Evolutionary conservation across 2,797 vertebrate genomes (phyloP).

Genomic region (Mus minutoides): DNA sequence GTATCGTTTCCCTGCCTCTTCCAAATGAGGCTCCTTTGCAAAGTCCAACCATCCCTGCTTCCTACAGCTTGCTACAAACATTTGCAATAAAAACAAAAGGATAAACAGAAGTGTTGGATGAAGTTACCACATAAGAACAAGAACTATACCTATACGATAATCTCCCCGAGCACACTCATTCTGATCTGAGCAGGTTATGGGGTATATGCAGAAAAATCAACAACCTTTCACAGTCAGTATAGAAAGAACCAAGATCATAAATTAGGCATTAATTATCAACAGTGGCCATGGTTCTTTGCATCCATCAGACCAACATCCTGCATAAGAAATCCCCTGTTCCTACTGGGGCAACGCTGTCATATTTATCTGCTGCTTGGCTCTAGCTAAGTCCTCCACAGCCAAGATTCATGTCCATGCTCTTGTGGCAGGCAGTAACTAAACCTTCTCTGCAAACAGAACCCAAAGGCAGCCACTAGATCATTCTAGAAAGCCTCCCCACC

Average conservation of each 20-base stretch:
- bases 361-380: slow-evolving; percentile 8
- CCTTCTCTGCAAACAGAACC: slow-evolving; percentile 1
- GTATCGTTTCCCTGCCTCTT: background rate
- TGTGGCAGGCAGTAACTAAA: slow-evolving; percentile 42
- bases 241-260: slow-evolving; percentile 40
- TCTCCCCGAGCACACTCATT: slow-evolving; percentile 11
- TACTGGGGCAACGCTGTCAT: background rate
- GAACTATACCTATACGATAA: background rate
- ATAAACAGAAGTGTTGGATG: background rate
- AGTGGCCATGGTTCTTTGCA: slow-evolving; percentile 20
- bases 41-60: background rate
- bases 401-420: slow-evolving; percentile 40
- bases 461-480: slow-evolving; percentile 33
- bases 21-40: background rate
- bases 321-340: background rate
- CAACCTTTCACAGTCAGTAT: background rate
- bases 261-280: slow-evolving; percentile 41
- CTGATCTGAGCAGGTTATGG: slow-evolving; percentile 39
- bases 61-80: background rate
- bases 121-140: slow-evolving; percentile 18
- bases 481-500: background rate
- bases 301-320: slow-evolving; percentile 16
- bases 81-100: slow-evolving; percentile 18
- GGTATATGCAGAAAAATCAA: slow-evolving; percentile 48
- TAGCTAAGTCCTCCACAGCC: background rate